Percentiles rank a stretch among this genome's conserved stretches.
phyloP scores from a whole-genome alignment of 2,888 invertebrate genomes.

The Adineta ricciae region DNA sequence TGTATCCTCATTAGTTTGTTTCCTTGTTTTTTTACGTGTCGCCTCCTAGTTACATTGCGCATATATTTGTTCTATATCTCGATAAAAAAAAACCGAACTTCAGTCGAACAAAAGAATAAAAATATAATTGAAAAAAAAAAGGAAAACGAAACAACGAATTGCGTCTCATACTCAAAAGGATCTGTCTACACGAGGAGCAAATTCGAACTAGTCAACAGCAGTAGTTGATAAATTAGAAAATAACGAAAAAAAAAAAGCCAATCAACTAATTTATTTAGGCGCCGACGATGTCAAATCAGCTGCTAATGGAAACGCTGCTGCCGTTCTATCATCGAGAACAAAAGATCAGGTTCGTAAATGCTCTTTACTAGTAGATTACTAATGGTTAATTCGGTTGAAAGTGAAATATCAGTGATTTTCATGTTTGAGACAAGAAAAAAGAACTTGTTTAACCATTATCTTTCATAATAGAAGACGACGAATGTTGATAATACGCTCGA shows the following conservation, averaged over 20 bases:
- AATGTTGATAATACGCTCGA: neutral
- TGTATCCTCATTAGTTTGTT: neutral
- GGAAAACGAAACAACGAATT: neutral
- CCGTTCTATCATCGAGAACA: neutral
- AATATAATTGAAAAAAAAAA: neutral
- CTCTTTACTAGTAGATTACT: neutral
- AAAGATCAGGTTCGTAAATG: neutral
- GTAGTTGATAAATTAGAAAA: neutral
- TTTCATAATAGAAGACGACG: neutral
- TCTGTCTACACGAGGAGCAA: neutral
- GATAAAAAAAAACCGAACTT: neutral
- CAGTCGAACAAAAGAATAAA: neutral
- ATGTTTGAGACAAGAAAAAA: no score
- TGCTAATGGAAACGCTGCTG: neutral
- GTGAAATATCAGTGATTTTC: no score
- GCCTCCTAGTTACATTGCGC: neutral
- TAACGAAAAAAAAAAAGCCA: neutral
- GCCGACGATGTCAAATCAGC: neutral
- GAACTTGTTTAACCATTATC: no score
- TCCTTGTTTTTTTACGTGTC: neutral
- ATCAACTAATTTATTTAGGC: neutral
- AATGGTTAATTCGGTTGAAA: neutral
- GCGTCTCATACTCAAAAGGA: neutral
- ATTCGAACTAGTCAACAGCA: neutral
- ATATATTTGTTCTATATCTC: slow-evolving; percentile 7